Percentiles rank a stretch among this genome's conserved stretches.
Conservation (phyloP, 2,797 vertebrate genomes). For the Poeciliopsis gracilis region DNA sequence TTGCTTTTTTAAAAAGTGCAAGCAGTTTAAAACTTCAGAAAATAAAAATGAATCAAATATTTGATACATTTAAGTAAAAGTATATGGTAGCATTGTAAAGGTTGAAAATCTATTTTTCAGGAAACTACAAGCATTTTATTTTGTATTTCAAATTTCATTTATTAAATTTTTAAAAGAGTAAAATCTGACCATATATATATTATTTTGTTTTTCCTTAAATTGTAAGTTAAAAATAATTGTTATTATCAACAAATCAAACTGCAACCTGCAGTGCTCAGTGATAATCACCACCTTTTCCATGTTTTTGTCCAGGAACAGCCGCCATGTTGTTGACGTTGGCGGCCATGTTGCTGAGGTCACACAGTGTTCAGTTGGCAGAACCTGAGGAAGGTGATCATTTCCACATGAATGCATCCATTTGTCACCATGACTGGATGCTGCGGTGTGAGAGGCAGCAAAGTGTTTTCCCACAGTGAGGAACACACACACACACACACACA, state of each 20-base stretch:
- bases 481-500: too few relatives aligned
- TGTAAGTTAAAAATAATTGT: background rate
- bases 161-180: too few relatives aligned
- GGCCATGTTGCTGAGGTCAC: background rate
- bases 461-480: constrained; percentile 5
- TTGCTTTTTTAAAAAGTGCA: background rate
- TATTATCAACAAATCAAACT: background rate
- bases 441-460: background rate
- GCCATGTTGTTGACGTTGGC: background rate
- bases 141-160: too few relatives aligned
- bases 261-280: background rate
- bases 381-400: background rate
- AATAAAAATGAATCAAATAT: too few relatives aligned
- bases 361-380: background rate
- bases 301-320: background rate
- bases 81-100: too few relatives aligned
- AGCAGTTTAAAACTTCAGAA: background rate
- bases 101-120: too few relatives aligned
- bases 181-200: too few relatives aligned
- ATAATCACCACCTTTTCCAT: background rate
- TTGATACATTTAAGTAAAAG: too few relatives aligned
- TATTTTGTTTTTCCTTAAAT: too few relatives aligned
- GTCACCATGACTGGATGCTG: background rate
- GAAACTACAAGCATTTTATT: too few relatives aligned
- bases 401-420: constrained; percentile 2